Conservation (phyloP, 2,797 vertebrate genomes). For the Sylvia borin region DNA sequence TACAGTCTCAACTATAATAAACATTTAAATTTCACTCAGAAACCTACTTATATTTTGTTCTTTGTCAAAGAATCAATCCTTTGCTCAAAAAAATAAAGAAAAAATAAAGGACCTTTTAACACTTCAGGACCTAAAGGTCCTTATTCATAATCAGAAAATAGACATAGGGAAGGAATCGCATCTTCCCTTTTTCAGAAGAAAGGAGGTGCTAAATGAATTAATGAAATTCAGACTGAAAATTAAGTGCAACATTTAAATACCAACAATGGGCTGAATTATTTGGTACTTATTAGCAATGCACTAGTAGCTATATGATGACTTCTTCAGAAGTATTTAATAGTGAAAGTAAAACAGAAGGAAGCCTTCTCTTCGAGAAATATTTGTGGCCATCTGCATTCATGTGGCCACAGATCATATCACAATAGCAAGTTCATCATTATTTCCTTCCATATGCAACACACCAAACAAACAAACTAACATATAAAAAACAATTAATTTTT, state of each 20-base stretch:
- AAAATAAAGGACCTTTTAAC: neutral
- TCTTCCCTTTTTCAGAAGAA: neutral
- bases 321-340: slow-evolving; percentile 1
- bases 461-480: neutral
- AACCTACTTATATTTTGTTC: neutral
- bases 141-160: neutral
- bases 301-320: neutral
- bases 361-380: neutral
- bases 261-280: neutral
- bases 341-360: neutral
- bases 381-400: neutral
- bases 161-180: neutral
- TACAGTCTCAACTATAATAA: neutral
- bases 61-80: neutral
- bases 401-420: neutral
- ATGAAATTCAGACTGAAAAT: neutral
- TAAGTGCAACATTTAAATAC: neutral
- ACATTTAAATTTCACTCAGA: neutral
- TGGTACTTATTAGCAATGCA: neutral
- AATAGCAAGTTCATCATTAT: neutral
- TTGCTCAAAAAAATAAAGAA: neutral
- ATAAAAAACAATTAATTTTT: neutral
- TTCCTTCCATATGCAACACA: neutral
- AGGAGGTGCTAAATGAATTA: neutral
- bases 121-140: neutral